These are phyloP conservation scores for Parnassius smintheus DNA, from an alignment of 2,888 invertebrate genomes.

Conservation along the genomic window DNA sequence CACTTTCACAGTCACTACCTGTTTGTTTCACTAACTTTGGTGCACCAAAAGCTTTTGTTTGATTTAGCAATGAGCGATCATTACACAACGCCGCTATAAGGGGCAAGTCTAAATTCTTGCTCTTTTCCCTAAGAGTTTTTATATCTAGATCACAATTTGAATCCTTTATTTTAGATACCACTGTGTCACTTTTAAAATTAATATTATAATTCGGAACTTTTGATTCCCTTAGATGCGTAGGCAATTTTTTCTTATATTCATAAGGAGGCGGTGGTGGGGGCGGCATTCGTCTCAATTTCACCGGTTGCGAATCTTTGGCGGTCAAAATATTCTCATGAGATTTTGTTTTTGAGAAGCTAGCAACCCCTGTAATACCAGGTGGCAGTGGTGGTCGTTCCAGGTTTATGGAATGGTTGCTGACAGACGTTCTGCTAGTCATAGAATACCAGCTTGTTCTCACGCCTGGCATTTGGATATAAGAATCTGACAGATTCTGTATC, in stretches of 20 bases:
- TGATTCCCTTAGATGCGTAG: conserved; percentile 74
- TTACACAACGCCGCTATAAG: conserved; percentile 96
- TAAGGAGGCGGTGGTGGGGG: conserved; percentile 79
- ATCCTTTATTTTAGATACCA: conserved; percentile 62
- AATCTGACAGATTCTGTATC: conserved; percentile 89
- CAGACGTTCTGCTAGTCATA: conserved; percentile 77
- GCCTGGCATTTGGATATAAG: conserved; percentile 83
- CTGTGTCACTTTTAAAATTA: conserved; percentile 51
- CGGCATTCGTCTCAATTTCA: conserved; percentile 78
- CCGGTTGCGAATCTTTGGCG: conserved; percentile 72
- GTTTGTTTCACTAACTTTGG: conserved; percentile 81
- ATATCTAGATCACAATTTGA: conserved; percentile 85
- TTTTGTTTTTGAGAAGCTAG: conserved; percentile 85
- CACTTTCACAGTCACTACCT: conserved; percentile 71
- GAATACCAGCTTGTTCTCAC: conserved; percentile 84
- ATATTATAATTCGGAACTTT: conserved; percentile 46
- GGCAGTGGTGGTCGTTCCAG: conserved; percentile 86
- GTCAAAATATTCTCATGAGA: conserved; percentile 91
- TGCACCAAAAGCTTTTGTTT: conserved; percentile 92
- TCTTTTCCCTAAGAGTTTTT: conserved; percentile 91
- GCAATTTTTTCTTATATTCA: conserved; percentile 75
- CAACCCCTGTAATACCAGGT: conserved; percentile 71
- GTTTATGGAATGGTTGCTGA: conserved; percentile 83
- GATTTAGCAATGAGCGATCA: conserved; percentile 93
- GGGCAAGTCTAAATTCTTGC: conserved; percentile 93